These are phyloP conservation scores for Hyperopisus bebe DNA, from an alignment of 2,113 vertebrate genomes.

Conservation along the genomic window DNA sequence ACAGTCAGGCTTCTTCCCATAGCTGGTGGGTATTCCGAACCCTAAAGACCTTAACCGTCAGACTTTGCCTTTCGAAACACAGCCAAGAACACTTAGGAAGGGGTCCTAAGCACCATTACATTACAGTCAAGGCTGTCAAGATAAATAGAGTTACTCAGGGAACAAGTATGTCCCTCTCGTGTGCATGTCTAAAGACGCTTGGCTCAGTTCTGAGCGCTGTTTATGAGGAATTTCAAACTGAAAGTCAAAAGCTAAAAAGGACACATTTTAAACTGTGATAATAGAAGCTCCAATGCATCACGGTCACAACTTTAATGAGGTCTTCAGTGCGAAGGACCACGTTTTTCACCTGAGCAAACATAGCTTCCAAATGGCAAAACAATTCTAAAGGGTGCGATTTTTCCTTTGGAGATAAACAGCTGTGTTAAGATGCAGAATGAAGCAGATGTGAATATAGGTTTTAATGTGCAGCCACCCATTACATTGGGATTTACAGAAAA, in stretches of 20 bases:
- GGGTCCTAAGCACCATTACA: too few species aligned
- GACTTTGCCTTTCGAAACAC: not conserved
- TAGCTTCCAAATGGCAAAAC: constrained; percentile 16
- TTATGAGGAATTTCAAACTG: constrained; percentile 15
- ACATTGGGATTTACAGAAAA: constrained; percentile 39
- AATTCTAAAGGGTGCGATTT: not conserved
- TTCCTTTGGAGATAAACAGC: not conserved
- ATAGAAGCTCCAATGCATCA: constrained; percentile 35
- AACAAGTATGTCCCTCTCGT: not conserved
- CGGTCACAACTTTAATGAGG: constrained; percentile 39
- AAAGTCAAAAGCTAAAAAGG: constrained; percentile 28
- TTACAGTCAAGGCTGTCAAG: not conserved
- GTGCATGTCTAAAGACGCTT: constrained; percentile 16
- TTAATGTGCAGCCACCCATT: constrained; percentile 45
- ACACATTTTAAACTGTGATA: constrained; percentile 22
- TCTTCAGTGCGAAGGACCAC: constrained; percentile 39
- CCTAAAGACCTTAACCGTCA: not conserved
- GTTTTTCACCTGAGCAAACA: constrained; percentile 23
- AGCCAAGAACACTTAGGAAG: not conserved
- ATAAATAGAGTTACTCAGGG: not conserved
- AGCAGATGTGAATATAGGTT: constrained; percentile 36
- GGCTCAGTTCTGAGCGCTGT: not conserved
- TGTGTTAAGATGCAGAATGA: constrained; percentile 38
- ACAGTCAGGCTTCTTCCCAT: not conserved
- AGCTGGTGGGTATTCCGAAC: not conserved